Base-by-base conservation (phyloP, 2,888 invertebrate species). In the Seira ritae region DNA sequence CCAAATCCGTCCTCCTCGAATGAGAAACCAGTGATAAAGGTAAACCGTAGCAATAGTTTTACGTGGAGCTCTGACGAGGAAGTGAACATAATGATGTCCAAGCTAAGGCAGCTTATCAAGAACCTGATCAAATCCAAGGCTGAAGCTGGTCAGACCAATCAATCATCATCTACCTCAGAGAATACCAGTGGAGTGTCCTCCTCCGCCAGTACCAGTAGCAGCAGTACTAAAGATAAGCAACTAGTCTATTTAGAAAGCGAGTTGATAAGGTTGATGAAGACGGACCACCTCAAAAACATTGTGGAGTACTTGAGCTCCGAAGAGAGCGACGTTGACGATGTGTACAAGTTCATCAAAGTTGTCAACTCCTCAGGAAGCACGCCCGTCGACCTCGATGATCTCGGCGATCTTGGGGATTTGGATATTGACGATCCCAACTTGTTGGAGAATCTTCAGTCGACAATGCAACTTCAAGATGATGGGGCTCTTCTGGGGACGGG, bases 61-160 rank as follows among this genome's bases (percentile, higher is more conserved):
- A 97, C 97, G 90, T 97, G 97, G 96, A 96, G 96, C 86, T 96
- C 96, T 1, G 97, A 97, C 90, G 97, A 97, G 90, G 97, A 97
- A 91, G 97, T 97, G 1, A 97, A 97, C 91, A 91, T 97, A 66
- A 97, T 97, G 97, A 97, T 97, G 97, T 96, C 95, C 50, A 97
- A 96, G 92, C 96, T 97, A 96, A 92, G 96, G 0, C 96, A 96
- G 89, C 96, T 97, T 91, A 96, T 97, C 91, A 97, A 96, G 91
- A 96, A 96, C 72, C 95, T 97, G 93, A 94, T 97, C n/a, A 87
- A 87, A 50, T 77, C 85, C 0, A 87, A 87, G 62, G 69, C 71
- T n/a, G 87, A 87, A 20, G 65, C 50, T 20, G 67, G 22, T 10
- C 73, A 15, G 42, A 42, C 1, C 17, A 8, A 55, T 20, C 6